A percentile compares a stretch with the other conserved stretches of the same genome.
phyloP scores from a whole-genome alignment of 92 coral and sea anemone genomes.

The Bergia puertoricense region DNA sequence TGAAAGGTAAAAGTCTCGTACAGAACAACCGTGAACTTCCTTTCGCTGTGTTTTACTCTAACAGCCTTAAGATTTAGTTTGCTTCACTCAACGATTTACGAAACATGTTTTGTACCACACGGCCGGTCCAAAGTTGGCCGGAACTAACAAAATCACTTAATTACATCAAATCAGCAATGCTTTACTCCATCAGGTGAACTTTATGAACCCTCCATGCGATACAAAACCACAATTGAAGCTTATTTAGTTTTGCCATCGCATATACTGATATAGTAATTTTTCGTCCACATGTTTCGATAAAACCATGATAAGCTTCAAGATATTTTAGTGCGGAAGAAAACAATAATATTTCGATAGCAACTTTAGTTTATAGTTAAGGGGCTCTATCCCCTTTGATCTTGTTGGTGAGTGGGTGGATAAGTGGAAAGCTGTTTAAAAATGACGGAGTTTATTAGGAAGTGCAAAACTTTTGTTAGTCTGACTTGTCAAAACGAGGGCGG shows the following conservation, averaged over 20 bases:
- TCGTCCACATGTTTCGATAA: not conserved
- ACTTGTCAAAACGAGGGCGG: no score
- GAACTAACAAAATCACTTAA: not conserved
- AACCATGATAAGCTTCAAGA: not conserved
- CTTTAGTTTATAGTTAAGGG: not conserved
- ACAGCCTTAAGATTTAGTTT: not conserved
- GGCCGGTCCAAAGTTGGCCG: not conserved
- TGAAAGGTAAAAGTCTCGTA: not conserved
- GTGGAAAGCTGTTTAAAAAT: no score
- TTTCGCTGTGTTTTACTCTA: not conserved
- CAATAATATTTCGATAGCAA: no score
- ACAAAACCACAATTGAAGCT: not conserved
- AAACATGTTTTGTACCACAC: not conserved
- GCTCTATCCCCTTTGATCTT: no score
- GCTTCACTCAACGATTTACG: not conserved
- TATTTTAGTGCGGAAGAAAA: not conserved
- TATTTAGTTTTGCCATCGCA: not conserved
- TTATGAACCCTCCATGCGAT: not conserved
- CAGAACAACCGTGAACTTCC: not conserved
- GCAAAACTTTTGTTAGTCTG: no score
- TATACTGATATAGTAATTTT: not conserved
- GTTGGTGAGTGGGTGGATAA: no score
- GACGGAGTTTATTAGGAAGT: no score
- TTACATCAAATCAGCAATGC: not conserved
- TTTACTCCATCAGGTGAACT: not conserved